Conservation (phyloP, 2,113 vertebrate species). For the Fulica atra region DNA sequence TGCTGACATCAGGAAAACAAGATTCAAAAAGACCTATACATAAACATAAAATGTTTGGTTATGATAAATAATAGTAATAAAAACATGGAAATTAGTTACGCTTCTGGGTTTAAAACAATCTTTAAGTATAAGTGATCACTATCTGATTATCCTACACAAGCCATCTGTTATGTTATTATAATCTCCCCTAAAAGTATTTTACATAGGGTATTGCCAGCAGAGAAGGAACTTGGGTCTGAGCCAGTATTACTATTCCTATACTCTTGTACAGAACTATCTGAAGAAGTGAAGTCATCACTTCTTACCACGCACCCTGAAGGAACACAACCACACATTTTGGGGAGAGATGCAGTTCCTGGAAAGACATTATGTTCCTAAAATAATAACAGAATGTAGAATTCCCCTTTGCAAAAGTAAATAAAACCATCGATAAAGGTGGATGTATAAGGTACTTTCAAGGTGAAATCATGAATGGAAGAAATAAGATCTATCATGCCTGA, state of each 20-base stretch:
- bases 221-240: slow-evolving; percentile 23
- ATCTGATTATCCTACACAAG: slow-evolving; percentile 56
- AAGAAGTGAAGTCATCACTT: background rate
- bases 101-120: slow-evolving; percentile 34
- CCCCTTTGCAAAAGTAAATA: background rate
- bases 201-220: slow-evolving; percentile 24
- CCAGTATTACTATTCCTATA: background rate
- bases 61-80: slow-evolving; percentile 24
- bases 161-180: slow-evolving; percentile 62
- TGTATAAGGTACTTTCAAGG: background rate
- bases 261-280: background rate
- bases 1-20: background rate
- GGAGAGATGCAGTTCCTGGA: background rate
- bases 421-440: background rate
- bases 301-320: background rate
- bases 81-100: background rate
- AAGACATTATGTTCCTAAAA: background rate
- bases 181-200: slow-evolving; percentile 19
- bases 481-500: background rate
- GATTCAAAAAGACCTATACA: background rate
- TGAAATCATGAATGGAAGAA: background rate
- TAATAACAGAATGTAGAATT: background rate
- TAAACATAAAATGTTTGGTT: background rate
- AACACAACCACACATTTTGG: background rate
- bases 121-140: slow-evolving; percentile 29